These are phyloP conservation scores for Phymatocera aterrima DNA, from an alignment of 2,888 invertebrate species.

Conservation along the genomic window DNA sequence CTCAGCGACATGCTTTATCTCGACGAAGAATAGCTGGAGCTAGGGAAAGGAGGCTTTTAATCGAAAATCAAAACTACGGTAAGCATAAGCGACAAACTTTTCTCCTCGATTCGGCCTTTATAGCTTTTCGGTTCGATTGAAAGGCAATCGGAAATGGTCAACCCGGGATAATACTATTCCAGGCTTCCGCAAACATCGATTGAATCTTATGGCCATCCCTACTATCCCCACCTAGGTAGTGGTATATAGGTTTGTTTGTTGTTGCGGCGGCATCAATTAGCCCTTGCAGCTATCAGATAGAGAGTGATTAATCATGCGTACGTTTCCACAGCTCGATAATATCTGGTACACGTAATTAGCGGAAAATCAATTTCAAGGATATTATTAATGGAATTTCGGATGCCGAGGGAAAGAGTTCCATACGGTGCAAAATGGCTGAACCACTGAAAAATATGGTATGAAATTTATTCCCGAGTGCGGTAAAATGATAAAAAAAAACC, in stretches of 20 bases:
- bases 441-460: background rate
- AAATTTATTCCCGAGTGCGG: background rate
- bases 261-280: constrained; percentile 28
- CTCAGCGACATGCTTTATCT: constrained; percentile 21
- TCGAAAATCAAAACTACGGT: constrained; percentile 38
- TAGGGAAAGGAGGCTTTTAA: constrained; percentile 9
- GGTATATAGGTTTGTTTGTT: background rate
- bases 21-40: background rate
- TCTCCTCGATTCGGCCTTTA: background rate
- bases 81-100: constrained; percentile 39
- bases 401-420: background rate
- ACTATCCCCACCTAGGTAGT: background rate
- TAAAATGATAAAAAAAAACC: background rate
- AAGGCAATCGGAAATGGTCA: constrained; percentile 15
- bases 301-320: constrained; percentile 12
- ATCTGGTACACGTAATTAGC: background rate
- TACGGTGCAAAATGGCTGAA: background rate
- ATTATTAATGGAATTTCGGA: background rate
- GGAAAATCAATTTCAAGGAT: background rate
- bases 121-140: background rate
- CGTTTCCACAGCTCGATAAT: background rate
- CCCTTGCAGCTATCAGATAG: background rate
- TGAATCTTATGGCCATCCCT: constrained; percentile 32
- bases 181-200: constrained; percentile 10
- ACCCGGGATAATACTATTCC: constrained; percentile 29